Evolutionary conservation across 2,797 vertebrate genomes (phyloP).

Genomic region (Darevskia mixta): DNA sequence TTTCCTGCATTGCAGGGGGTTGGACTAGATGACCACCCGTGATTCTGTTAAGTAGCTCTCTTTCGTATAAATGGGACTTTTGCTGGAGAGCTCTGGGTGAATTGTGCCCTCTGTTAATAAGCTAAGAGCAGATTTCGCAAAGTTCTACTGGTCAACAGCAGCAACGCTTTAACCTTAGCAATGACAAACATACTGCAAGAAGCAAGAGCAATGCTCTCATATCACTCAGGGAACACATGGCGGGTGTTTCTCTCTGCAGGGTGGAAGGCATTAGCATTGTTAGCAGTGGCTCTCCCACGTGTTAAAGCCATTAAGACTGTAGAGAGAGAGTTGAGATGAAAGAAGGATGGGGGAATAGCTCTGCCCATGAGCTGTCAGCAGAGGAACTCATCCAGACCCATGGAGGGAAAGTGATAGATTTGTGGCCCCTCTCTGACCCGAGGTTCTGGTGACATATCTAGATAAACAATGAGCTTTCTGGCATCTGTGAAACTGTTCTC

Average conservation of each 20-base stretch:
- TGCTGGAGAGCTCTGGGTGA: not conserved
- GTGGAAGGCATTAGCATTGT: slow-evolving; percentile 35
- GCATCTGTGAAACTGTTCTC: slow-evolving; percentile 1
- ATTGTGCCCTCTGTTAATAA: not conserved
- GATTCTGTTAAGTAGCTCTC: no score
- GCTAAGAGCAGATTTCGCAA: not conserved
- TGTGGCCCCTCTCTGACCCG: slow-evolving; percentile 30
- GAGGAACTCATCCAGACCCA: slow-evolving; percentile 48
- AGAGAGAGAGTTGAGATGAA: slow-evolving; percentile 40
- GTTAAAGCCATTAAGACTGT: slow-evolving; percentile 70
- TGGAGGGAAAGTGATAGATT: slow-evolving; percentile 35
- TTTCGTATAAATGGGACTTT: not conserved
- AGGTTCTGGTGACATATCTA: slow-evolving; percentile 23
- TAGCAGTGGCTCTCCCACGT: slow-evolving; percentile 15
- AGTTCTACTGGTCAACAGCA: not conserved
- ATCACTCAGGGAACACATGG: slow-evolving; percentile 42
- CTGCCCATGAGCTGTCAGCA: slow-evolving; percentile 66
- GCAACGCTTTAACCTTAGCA: not conserved
- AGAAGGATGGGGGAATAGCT: slow-evolving; percentile 52
- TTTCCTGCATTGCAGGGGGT: no score
- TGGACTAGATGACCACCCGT: no score
- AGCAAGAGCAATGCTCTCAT: not conserved
- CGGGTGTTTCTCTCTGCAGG: slow-evolving; percentile 39
- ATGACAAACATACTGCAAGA: not conserved
- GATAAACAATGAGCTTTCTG: slow-evolving; percentile 5